Conservation (phyloP, 2,797 vertebrate species). For the Hippoglossus hippoglossus region DNA sequence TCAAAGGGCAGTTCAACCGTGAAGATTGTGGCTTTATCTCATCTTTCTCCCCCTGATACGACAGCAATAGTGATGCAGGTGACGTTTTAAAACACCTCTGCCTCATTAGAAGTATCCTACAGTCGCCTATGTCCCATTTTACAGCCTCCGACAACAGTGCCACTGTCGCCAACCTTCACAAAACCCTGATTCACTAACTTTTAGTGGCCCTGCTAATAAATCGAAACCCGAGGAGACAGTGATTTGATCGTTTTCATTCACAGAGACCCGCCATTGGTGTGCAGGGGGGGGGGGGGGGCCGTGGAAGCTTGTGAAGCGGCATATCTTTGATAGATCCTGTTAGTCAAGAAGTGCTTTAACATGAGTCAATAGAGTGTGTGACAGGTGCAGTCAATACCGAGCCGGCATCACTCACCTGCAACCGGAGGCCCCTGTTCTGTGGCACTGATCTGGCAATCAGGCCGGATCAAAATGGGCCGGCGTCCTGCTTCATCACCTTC, state of each 20-base stretch:
- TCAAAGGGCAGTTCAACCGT: too few species aligned
- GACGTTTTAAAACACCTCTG: too few species aligned
- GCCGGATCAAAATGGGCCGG: constrained; percentile 58
- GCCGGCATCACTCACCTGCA: constrained; percentile 64
- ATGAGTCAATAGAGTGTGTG: constrained; percentile 69
- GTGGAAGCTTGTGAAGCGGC: constrained; percentile 44
- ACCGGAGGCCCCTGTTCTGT: constrained; percentile 54
- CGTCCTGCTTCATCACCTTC: constrained; percentile 62
- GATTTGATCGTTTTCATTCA: constrained; percentile 49
- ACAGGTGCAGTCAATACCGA: constrained; percentile 67
- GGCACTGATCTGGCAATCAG: constrained; percentile 65
- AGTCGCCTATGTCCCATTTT: neutral
- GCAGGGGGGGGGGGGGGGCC: neutral
- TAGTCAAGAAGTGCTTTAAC: constrained; percentile 66
- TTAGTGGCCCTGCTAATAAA: constrained; percentile 41
- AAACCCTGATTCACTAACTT: constrained; percentile 23
- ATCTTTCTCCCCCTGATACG: too few species aligned
- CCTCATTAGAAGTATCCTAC: too few species aligned
- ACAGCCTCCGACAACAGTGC: neutral
- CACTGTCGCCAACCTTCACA: constrained; percentile 13
- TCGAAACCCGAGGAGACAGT: constrained; percentile 48
- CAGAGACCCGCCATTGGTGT: constrained; percentile 31
- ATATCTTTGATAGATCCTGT: constrained; percentile 67
- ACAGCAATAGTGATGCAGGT: too few species aligned
- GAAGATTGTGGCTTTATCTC: too few species aligned